Conservation (phyloP, 2,888 invertebrate species). For the Pardosa pseudoannulata region DNA sequence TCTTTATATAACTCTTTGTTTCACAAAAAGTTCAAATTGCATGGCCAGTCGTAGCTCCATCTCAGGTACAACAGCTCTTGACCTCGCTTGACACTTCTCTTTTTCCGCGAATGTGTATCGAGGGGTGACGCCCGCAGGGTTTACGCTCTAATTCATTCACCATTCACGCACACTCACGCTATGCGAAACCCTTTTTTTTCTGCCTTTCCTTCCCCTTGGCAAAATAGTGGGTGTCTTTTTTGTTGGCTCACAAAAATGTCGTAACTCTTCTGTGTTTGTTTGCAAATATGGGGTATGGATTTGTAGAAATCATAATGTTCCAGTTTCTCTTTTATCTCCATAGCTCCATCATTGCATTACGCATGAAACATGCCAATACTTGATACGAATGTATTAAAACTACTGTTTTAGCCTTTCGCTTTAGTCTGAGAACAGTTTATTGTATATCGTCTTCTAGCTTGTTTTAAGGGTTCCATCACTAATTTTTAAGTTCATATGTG, state of each 20-base stretch:
- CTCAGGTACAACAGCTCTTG: slow-evolving; percentile 30
- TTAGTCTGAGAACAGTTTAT: no score
- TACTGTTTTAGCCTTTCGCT: no score
- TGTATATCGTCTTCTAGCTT: no score
- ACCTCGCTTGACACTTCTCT: slow-evolving; percentile 48
- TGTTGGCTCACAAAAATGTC: neutral
- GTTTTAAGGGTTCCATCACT: no score
- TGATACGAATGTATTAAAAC: no score
- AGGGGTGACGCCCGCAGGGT: slow-evolving; percentile 56
- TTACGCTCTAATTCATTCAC: slow-evolving; percentile 56
- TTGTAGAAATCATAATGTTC: neutral
- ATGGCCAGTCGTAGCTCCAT: neutral
- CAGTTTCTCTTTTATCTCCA: neutral
- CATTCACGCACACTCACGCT: slow-evolving; percentile 32
- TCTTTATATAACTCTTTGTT: neutral
- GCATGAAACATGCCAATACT: no score
- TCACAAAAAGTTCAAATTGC: neutral
- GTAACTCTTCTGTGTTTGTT: slow-evolving; percentile 1
- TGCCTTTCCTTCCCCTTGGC: slow-evolving; percentile 20
- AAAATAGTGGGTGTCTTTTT: slow-evolving; percentile 10
- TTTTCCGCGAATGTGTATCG: slow-evolving; percentile 23
- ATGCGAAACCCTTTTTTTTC: slow-evolving; percentile 31
- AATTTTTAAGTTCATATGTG: no score
- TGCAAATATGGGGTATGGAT: slow-evolving; percentile 10
- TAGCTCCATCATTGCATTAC: no score